Evolutionary conservation across 1,140 invertebrate genomes (phyloP).

Genomic region (Drosophila punjabiensis): DNA sequence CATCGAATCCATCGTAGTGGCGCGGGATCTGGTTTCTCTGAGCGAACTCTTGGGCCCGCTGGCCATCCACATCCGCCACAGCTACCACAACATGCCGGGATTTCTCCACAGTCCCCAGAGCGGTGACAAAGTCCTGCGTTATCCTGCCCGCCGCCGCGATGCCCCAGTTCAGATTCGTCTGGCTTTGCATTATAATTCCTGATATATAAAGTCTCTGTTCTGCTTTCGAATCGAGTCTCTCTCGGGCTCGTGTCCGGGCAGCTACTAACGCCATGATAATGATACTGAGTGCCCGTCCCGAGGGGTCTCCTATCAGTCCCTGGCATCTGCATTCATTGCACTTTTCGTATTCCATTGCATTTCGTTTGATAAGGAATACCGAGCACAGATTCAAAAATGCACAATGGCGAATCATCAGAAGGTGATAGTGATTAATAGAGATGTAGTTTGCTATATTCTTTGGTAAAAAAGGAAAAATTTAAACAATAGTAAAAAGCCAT

Average conservation of each 20-base stretch:
- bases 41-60: slow-evolving; percentile 90
- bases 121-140: slow-evolving; percentile 92
- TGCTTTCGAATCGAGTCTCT: slow-evolving; percentile 35
- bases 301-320: slow-evolving; percentile 55
- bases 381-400: not conserved
- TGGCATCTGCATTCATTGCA: slow-evolving; percentile 72
- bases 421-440: not conserved
- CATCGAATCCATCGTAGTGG: slow-evolving; percentile 91
- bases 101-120: slow-evolving; percentile 88
- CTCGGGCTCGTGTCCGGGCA: slow-evolving; percentile 39
- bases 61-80: slow-evolving; percentile 90
- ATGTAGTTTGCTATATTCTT: not conserved
- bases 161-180: slow-evolving; percentile 88
- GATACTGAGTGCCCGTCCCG: slow-evolving; percentile 39
- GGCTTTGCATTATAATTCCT: slow-evolving; percentile 50
- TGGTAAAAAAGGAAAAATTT: not conserved
- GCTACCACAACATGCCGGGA: slow-evolving; percentile 89
- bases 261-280: slow-evolving; percentile 49
- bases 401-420: slow-evolving; percentile 3
- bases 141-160: slow-evolving; percentile 92
- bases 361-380: slow-evolving; percentile 53
- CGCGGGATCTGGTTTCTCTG: slow-evolving; percentile 89
- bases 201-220: slow-evolving; percentile 20
- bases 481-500: not conserved
- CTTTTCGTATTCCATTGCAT: slow-evolving; percentile 57